A percentile compares a stretch with the other conserved stretches of the same genome.
Evolutionary conservation across 2,888 invertebrate genomes (phyloP).

Genomic region (Uloborus plumipes): DNA sequence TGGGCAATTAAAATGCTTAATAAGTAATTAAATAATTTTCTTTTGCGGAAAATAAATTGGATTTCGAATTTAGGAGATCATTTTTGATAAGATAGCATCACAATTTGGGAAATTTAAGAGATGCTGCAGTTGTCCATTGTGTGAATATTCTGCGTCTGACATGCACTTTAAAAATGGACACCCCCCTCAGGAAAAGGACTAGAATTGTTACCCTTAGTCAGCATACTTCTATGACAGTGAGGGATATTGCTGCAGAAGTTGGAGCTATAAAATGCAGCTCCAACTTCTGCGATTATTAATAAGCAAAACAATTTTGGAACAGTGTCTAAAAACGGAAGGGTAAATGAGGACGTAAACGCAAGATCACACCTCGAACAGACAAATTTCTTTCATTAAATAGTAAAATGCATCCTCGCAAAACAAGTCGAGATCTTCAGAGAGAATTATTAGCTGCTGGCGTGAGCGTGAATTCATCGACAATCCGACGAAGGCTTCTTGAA

Average conservation of each 20-base stretch:
- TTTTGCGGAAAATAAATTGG: too few species aligned
- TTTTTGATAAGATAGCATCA: too few species aligned
- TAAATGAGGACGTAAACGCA: neutral
- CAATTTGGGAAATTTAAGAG: too few species aligned
- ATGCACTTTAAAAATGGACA: too few species aligned
- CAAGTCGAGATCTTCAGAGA: neutral
- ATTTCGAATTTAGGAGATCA: too few species aligned
- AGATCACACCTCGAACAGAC: neutral
- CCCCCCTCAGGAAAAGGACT: too few species aligned
- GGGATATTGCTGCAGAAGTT: neutral
- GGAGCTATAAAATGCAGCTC: neutral
- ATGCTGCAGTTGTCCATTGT: too few species aligned
- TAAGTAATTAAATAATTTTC: too few species aligned
- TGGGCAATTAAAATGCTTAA: too few species aligned
- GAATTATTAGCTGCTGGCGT: neutral
- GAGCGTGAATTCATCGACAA: conserved; percentile 1
- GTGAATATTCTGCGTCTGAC: too few species aligned
- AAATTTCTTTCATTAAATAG: neutral
- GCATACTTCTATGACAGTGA: too few species aligned
- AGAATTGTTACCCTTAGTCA: too few species aligned
- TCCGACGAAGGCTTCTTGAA: conserved; percentile 12
- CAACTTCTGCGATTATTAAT: neutral
- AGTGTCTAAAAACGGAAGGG: neutral
- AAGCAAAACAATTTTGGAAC: neutral
- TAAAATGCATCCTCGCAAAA: conserved; percentile 11